Percentiles rank a stretch among this genome's conserved stretches.
Conservation (phyloP, 2,888 invertebrate genomes). For the Blastobasis lacticolella region DNA sequence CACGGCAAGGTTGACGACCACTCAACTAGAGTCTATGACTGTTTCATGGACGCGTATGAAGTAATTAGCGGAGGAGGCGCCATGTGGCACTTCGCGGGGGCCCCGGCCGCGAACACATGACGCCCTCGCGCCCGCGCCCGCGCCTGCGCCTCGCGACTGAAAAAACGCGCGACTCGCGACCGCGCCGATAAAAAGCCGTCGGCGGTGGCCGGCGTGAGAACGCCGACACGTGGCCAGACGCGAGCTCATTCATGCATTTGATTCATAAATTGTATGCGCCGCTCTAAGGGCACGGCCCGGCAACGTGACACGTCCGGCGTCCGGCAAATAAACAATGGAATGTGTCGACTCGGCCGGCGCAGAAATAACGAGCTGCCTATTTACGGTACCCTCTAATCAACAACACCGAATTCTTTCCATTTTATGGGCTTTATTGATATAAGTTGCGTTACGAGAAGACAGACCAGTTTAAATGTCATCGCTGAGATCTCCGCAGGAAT, state of each 20-base stretch:
- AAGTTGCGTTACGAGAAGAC: no score
- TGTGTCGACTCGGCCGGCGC: no score
- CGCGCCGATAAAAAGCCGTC: slow-evolving; percentile 62
- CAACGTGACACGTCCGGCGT: no score
- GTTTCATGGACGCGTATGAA: slow-evolving; percentile 26
- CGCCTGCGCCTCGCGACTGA: slow-evolving; percentile 19
- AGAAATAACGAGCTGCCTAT: no score
- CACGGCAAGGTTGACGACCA: slow-evolving; percentile 1
- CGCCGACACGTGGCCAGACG: slow-evolving; percentile 60
- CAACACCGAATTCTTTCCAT: no score
- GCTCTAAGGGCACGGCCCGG: slow-evolving; percentile 24
- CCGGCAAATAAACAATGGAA: no score
- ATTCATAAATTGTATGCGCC: slow-evolving; percentile 56
- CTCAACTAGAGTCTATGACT: neutral
- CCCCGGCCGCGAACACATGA: slow-evolving; percentile 49
- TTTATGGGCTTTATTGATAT: no score
- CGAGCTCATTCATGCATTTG: slow-evolving; percentile 69
- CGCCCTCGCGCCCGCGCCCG: slow-evolving; percentile 44
- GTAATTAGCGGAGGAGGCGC: slow-evolving; percentile 63
- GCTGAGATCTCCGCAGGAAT: no score
- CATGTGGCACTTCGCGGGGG: slow-evolving; percentile 62
- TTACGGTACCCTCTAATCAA: no score
- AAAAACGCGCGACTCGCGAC: slow-evolving; percentile 32
- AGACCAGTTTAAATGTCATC: no score
- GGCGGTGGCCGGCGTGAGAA: slow-evolving; percentile 57